phyloP scores from a whole-genome alignment of 53 echinoderm and acorn worm species.

The Echinarachnius parma region DNA sequence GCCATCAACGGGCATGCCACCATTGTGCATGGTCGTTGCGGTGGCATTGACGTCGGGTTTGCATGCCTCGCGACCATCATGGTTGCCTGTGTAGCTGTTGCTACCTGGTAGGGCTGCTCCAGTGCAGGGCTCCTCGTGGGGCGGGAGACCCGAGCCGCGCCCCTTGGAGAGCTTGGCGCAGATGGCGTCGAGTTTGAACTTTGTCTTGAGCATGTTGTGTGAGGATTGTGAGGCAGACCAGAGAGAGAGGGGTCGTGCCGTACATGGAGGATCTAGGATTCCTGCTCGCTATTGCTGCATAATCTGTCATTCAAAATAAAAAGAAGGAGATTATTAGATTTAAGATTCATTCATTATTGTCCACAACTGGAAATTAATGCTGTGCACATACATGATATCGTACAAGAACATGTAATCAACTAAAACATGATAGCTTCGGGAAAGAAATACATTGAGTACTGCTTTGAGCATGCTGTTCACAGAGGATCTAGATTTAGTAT shows the following conservation, averaged over 20 bases:
- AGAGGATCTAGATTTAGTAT: no score
- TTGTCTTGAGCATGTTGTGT: constrained; percentile 70
- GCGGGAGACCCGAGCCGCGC: constrained; percentile 43
- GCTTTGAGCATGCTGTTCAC: no score
- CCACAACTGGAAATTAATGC: no score
- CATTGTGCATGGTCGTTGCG: constrained; percentile 23
- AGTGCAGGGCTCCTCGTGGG: constrained; percentile 32
- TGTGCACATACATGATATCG: no score
- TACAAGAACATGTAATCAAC: no score
- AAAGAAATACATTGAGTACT: no score
- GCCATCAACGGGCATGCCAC: constrained; percentile 6
- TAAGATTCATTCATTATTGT: not conserved
- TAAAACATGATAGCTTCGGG: no score
- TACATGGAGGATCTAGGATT: constrained; percentile 16
- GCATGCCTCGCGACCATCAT: constrained; percentile 21
- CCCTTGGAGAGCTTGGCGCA: constrained; percentile 94
- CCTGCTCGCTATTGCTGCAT: constrained; percentile 23
- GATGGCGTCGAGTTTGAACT: constrained; percentile 88
- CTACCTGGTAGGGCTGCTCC: constrained; percentile 35
- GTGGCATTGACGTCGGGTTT: constrained; percentile 9
- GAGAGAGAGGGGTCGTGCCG: not conserved
- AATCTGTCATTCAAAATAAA: not conserved
- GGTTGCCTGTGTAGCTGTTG: constrained; percentile 2
- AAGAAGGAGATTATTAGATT: no score
- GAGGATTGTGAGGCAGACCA: constrained; percentile 1